Percentiles rank a stretch among this genome's conserved stretches.
Evolutionary conservation across 2,888 invertebrate species (phyloP).

Genomic region (Sinopyrophorus schimmeli): DNA sequence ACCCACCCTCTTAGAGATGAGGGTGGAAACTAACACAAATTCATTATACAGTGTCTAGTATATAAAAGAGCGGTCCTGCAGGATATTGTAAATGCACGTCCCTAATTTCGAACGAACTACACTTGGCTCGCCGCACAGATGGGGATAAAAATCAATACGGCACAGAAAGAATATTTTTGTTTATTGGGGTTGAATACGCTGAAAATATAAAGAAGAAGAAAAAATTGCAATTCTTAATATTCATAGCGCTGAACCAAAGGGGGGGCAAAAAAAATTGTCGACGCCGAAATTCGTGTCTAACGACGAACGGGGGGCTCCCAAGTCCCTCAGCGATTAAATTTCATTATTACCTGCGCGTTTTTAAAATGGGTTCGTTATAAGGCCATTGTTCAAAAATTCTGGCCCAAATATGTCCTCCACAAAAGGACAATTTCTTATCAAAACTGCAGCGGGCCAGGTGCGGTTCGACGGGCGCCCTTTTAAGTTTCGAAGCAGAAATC

Average conservation of each 20-base stretch:
- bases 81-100: conserved; percentile 55
- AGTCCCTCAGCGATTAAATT: conserved; percentile 46
- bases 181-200: conserved; percentile 49
- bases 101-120: conserved; percentile 53
- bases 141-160: conserved; percentile 56
- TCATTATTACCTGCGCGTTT: conserved; percentile 42
- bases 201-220: conserved; percentile 27
- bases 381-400: conserved; percentile 51
- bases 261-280: neutral
- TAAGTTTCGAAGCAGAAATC: conserved; percentile 12
- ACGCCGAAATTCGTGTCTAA: conserved; percentile 4
- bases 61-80: conserved; percentile 53
- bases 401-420: conserved; percentile 52
- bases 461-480: conserved; percentile 11
- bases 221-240: conserved; percentile 23
- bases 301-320: no score
- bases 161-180: conserved; percentile 56
- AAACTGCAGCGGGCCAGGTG: conserved; percentile 44
- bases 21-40: conserved; percentile 50
- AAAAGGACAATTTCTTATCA: conserved; percentile 54
- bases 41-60: conserved; percentile 57
- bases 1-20: conserved; percentile 36
- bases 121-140: conserved; percentile 50
- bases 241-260: conserved; percentile 8
- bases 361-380: conserved; percentile 52